phyloP scores from a whole-genome alignment of 2,113 vertebrate species.

The Piprites chloris region DNA sequence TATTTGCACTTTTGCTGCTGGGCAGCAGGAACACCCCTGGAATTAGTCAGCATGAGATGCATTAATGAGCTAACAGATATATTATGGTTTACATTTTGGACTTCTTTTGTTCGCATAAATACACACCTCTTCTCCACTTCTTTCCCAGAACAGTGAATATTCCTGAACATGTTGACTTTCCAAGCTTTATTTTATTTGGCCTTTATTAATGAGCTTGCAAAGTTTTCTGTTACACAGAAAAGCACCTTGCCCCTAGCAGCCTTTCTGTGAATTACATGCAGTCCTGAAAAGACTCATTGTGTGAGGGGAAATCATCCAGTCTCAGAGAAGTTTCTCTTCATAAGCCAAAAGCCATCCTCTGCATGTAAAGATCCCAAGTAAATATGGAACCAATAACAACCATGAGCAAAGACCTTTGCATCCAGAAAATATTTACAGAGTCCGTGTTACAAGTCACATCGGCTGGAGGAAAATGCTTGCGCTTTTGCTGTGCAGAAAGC shows the following conservation, averaged over 20 bases:
- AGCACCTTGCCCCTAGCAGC: not conserved
- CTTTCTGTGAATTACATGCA: not conserved
- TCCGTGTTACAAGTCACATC: not conserved
- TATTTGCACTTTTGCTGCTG: conserved; percentile 45
- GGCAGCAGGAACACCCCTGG: conserved; percentile 36
- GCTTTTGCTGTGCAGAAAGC: not conserved
- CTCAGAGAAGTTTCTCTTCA: not conserved
- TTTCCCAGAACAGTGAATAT: not conserved
- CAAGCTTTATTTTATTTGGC: not conserved
- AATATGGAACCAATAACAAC: conserved; percentile 26
- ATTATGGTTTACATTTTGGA: not conserved
- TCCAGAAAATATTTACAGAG: not conserved
- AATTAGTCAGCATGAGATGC: conserved; percentile 18
- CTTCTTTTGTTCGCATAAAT: conserved; percentile 10
- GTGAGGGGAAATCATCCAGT: not conserved
- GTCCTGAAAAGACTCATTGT: not conserved
- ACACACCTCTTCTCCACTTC: not conserved
- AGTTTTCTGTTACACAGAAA: not conserved
- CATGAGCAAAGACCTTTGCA: not conserved
- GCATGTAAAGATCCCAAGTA: not conserved
- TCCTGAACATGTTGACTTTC: not conserved
- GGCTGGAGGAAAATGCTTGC: not conserved
- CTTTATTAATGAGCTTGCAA: not conserved
- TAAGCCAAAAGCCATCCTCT: not conserved
- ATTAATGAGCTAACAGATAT: conserved; percentile 28